phyloP scores from a whole-genome alignment of 2,888 invertebrate genomes.

The Drosophila yooni region DNA sequence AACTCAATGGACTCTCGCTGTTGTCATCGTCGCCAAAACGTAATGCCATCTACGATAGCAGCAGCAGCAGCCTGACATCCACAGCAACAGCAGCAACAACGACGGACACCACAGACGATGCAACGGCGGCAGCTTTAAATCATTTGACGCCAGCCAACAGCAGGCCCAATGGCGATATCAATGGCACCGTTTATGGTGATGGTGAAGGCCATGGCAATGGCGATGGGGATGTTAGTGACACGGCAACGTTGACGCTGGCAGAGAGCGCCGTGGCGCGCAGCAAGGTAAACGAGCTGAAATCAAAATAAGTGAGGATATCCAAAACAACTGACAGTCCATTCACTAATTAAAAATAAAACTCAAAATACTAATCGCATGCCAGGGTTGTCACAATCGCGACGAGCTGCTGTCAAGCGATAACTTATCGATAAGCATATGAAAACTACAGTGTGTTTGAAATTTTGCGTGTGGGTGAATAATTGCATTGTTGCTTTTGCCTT shows the following conservation, averaged over 20 bases:
- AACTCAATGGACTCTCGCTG: conserved; percentile 67
- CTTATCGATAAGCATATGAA: conserved; percentile 20
- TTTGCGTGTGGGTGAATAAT: conserved; percentile 18
- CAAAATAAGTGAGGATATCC: conserved; percentile 7
- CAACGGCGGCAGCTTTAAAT: conserved; percentile 10
- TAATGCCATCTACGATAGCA: conserved; percentile 69
- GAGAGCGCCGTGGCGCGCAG: conserved; percentile 56
- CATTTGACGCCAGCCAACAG: conserved; percentile 7
- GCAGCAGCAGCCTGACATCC: conserved; percentile 21
- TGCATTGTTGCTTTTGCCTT: conserved; percentile 31
- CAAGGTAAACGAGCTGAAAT: conserved; percentile 65
- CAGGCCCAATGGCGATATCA: conserved; percentile 22
- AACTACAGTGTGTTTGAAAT: conserved; percentile 15
- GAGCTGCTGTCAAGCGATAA: conserved; percentile 27
- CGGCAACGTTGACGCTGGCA: conserved; percentile 61
- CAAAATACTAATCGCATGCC: conserved; percentile 53
- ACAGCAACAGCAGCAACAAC: conserved; percentile 29
- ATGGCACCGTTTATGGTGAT: conserved; percentile 20
- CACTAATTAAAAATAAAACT: not conserved
- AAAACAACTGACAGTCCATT: conserved; percentile 14
- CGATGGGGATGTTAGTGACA: conserved; percentile 56
- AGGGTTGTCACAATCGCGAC: conserved; percentile 27
- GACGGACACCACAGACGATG: conserved; percentile 68
- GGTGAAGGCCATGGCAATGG: conserved; percentile 25
- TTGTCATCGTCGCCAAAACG: conserved; percentile 67